phyloP scores from a whole-genome alignment of 2,113 vertebrate species.

The Athene noctua region DNA sequence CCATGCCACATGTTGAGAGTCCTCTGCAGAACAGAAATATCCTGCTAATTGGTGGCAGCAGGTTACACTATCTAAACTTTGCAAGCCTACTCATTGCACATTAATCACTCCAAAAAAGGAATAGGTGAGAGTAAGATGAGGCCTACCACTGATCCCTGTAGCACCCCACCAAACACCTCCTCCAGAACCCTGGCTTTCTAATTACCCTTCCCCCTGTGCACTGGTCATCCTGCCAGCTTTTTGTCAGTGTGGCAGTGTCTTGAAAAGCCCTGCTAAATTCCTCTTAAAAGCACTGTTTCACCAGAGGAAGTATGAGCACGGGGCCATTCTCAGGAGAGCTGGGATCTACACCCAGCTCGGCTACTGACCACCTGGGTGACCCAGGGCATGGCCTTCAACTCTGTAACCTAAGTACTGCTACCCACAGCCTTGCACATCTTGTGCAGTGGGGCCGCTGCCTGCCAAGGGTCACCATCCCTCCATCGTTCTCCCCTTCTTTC shows the following conservation, averaged over 20 bases:
- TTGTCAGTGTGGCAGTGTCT: background rate
- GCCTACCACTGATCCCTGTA: background rate
- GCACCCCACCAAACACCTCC: background rate
- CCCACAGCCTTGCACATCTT: background rate
- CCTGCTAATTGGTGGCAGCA: slow-evolving; percentile 40
- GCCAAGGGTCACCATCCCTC: background rate
- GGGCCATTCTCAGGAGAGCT: background rate
- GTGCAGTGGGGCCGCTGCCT: accelerated
- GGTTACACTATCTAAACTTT: slow-evolving; percentile 1
- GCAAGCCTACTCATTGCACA: background rate
- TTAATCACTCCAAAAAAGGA: background rate
- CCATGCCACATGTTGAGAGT: background rate
- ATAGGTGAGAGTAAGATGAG: background rate
- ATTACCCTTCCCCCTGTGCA: background rate
- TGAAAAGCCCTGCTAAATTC: background rate
- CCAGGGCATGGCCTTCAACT: background rate
- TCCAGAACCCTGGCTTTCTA: background rate
- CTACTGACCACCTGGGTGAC: background rate
- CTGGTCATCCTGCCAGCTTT: background rate
- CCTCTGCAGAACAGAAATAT: background rate
- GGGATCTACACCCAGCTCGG: background rate
- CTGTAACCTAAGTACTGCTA: background rate
- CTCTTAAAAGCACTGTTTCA: background rate
- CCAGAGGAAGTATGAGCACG: background rate
- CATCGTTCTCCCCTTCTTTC: background rate